Base-by-base conservation (phyloP, 2,113 vertebrate genomes). In the Centropus bengalensis region DNA sequence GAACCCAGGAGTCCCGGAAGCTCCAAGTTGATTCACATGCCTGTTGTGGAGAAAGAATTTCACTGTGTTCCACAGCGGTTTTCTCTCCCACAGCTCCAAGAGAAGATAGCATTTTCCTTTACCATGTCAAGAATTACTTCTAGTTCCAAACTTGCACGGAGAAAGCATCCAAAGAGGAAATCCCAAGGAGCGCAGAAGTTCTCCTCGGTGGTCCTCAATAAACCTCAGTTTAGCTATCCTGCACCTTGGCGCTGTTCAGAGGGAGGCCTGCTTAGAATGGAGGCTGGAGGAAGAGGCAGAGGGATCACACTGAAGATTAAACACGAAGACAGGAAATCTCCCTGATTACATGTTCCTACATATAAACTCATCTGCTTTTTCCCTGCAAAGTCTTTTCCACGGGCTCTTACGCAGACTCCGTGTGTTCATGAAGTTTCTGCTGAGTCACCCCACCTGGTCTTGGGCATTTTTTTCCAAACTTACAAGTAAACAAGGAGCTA, bases 401-500 rank as follows among this genome's bases (percentile, higher is more conserved):
- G 64, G 94, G 73, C 79, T 94, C 36, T 79, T 93, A 87, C 36
- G 33, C 10, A 81, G 78, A 85, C 59, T 51, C 20, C 71, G 51
- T 1, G 0, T 55, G 66, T 78, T 77, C 94, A 68, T 82, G 26
- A 90, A 90, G 60, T 93, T 97, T 95, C 85, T 97, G 96, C 93
- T 90, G 93, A 97, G 93, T 97, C 96, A 97, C 66, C 90, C 94
- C 88, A 95, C 95, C 94, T 96, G 93, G 94, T 91, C 90, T 82
- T 83, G 86, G 86, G 66, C 86, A 82, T 96, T 93, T 94, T 95
- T 78, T 58, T 47, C 60, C 75, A 89, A 93, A 97, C 86, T 95
- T 93, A 82, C 60, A 94, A 90, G 91, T 96, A 96, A 97, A 96
- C 90, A 94, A 93, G 89, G 75, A 94, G 86, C 94, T 96, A 93